A percentile compares a stretch with the other conserved stretches of the same genome.
phyloP scores from a whole-genome alignment of 2,797 vertebrate species.

The Crenichthys baileyi region DNA sequence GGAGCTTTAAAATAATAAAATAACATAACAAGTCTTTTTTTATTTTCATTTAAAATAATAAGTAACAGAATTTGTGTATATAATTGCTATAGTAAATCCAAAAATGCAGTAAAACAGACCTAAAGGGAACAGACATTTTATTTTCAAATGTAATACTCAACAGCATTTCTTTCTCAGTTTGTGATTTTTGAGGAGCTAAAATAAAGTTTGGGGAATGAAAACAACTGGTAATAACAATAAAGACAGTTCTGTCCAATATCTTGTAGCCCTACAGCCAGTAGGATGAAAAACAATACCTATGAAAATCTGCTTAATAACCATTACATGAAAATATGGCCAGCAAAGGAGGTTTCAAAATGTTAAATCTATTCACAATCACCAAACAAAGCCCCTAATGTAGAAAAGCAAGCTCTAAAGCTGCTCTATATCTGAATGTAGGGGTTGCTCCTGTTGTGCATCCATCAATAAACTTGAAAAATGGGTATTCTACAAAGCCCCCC shows the following conservation, averaged over 20 bases:
- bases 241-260: neutral
- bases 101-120: neutral
- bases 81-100: neutral
- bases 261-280: constrained; percentile 3
- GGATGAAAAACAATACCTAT: constrained; percentile 27
- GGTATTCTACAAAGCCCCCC: too few relatives aligned
- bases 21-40: neutral
- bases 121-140: neutral
- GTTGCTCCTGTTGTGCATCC: constrained; percentile 31
- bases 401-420: constrained; percentile 53
- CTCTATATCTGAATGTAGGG: constrained; percentile 56
- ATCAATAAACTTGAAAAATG: constrained; percentile 25
- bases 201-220: neutral
- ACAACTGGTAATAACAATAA: neutral
- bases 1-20: neutral
- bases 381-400: constrained; percentile 58
- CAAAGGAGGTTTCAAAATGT: constrained; percentile 31
- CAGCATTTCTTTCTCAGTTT: neutral
- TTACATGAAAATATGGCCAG: constrained; percentile 11
- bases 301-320: constrained; percentile 30
- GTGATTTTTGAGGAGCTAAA: neutral
- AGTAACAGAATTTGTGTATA: neutral
- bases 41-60: neutral
- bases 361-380: constrained; percentile 51
- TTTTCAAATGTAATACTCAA: neutral